A percentile compares a stretch with the other conserved stretches of the same genome.
phyloP scores from a whole-genome alignment of 2,888 invertebrate species.

The Protula sp. region DNA sequence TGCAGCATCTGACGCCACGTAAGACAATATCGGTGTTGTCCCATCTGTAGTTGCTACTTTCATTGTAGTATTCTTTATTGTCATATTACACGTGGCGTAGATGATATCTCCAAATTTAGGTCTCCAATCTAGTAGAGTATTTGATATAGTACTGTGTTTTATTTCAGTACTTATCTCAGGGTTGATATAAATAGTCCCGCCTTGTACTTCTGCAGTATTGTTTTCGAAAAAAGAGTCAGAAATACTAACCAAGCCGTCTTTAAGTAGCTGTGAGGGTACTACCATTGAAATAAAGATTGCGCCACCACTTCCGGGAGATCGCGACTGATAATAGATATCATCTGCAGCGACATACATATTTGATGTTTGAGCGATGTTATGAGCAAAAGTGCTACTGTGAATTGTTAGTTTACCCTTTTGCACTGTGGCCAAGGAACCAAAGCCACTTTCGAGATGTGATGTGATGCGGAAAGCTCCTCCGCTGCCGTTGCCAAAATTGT shows the following conservation, averaged over 20 bases:
- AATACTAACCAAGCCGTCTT: conserved; percentile 8
- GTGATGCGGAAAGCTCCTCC: conserved; percentile 14
- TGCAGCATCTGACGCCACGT: conserved; percentile 7
- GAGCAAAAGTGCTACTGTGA: background rate
- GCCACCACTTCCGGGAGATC: conserved; percentile 11
- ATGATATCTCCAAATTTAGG: conserved; percentile 6
- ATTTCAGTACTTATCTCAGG: conserved; percentile 3
- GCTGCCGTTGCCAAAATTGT: conserved; percentile 9
- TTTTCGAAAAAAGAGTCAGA: conserved; percentile 4
- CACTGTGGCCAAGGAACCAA: background rate
- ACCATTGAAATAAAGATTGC: conserved; percentile 7
- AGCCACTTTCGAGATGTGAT: conserved; percentile 1
- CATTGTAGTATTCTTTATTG: background rate
- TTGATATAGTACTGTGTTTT: background rate
- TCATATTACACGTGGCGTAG: conserved; percentile 8
- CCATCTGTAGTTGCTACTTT: background rate
- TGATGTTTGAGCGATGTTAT: conserved; percentile 4
- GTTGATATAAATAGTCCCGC: conserved; percentile 13
- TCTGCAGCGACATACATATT: background rate
- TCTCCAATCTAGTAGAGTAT: background rate
- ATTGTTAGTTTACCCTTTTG: background rate
- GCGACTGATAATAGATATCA: conserved; percentile 3
- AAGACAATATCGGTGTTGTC: conserved; percentile 4
- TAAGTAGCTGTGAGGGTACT: background rate
- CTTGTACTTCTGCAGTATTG: conserved; percentile 14